A percentile compares a stretch with the other conserved stretches of the same genome.
Conservation (phyloP, 1,140 invertebrate genomes). For the Harlomillsia oculata region DNA sequence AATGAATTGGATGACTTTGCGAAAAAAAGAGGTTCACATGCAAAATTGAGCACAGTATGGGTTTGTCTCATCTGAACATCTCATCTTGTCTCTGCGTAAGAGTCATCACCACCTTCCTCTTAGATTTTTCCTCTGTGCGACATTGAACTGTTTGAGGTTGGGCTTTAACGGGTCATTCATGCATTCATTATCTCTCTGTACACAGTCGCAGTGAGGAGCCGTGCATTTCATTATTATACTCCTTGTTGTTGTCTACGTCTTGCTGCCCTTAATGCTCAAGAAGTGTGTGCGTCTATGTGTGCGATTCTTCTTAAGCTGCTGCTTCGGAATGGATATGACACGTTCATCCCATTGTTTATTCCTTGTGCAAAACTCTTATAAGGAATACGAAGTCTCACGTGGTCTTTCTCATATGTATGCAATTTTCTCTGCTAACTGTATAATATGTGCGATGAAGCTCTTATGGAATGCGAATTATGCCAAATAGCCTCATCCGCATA, state of each 20-base stretch:
- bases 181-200: not conserved
- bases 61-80: not conserved
- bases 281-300: not conserved
- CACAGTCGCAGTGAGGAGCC: not conserved
- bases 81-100: not conserved
- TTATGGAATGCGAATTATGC: too few relatives aligned
- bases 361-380: constrained; percentile 4
- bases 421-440: too few relatives aligned
- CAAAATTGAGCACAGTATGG: not conserved
- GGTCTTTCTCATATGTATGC: too few relatives aligned
- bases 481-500: too few relatives aligned
- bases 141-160: constrained; percentile 14
- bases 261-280: not conserved
- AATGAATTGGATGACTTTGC: too few relatives aligned
- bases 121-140: not conserved
- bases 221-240: too few relatives aligned
- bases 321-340: not conserved
- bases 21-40: too few relatives aligned
- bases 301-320: not conserved
- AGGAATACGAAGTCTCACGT: constrained; percentile 9
- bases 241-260: too few relatives aligned
- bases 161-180: constrained; percentile 4
- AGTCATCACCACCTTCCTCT: not conserved
- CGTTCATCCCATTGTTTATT: not conserved
- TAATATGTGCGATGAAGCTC: too few relatives aligned